Evolutionary conservation across 2,888 invertebrate genomes (phyloP).

Genomic region (Calliopum simillimum): DNA sequence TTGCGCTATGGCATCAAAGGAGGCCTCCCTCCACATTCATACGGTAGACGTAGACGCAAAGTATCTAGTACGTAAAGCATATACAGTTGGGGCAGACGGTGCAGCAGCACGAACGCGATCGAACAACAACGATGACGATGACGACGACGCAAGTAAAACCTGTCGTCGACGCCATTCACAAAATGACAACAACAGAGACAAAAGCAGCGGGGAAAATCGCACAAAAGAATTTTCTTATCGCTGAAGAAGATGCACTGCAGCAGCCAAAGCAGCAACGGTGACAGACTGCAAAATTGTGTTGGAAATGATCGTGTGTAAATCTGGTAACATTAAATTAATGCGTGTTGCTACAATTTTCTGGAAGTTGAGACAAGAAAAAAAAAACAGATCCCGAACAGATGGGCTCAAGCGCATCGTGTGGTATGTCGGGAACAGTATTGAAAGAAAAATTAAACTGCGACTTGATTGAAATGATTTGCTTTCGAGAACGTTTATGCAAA

Average conservation of each 20-base stretch:
- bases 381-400: too few relatives aligned
- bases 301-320: slow-evolving; percentile 5
- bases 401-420: too few relatives aligned
- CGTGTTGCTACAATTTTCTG: background rate
- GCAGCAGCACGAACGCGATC: slow-evolving; percentile 14
- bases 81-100: slow-evolving; percentile 6
- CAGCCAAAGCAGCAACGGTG: background rate
- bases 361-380: background rate
- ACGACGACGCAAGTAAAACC: slow-evolving; percentile 37
- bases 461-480: too few relatives aligned
- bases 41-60: background rate
- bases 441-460: too few relatives aligned
- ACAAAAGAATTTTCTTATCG: slow-evolving; percentile 31
- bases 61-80: slow-evolving; percentile 30
- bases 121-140: slow-evolving; percentile 17
- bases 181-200: slow-evolving; percentile 11
- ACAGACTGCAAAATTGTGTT: background rate
- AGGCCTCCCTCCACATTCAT: slow-evolving; percentile 3
- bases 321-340: slow-evolving; percentile 29
- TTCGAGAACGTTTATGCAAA: too few relatives aligned
- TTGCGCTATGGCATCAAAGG: slow-evolving; percentile 42
- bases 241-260: slow-evolving; percentile 8
- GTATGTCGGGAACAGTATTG: too few relatives aligned
- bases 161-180: slow-evolving; percentile 42
- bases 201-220: slow-evolving; percentile 11